Evolutionary conservation across 2,797 vertebrate genomes (phyloP), one percentile per base, ranked within the genome.

Genomic region (Jordanella pulchra): DNA sequence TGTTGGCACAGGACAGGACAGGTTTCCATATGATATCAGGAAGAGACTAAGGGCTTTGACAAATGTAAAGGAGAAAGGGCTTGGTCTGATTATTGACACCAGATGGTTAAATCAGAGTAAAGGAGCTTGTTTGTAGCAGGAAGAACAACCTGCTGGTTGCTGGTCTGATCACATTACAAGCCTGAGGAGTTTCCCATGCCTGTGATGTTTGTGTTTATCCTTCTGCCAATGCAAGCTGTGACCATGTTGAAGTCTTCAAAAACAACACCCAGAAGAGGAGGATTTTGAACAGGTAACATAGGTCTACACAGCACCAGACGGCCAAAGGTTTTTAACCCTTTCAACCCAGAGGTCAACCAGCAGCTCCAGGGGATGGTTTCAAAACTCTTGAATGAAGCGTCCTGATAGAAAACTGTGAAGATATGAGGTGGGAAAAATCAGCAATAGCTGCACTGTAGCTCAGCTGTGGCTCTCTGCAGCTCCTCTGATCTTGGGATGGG

Each of bases 131-230:
- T 39, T 69, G 67, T 69, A 69, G 55, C 67, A 47, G 54, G 54
- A 47, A 53, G 53, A 69, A 45, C 18, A 39, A 58, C 39, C 67
- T 58, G 25, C 67, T 69, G 51, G 67, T 27, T 25, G 67, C 44
- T 56, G 54, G 39, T 58, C 54, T 45, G 67, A 69, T 55, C 67
- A n/a, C 44, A 69, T 69, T 58, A 69, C 53, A 58, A 30, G 39
- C 67, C 67, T 69, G 11, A 55, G 67, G 54, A 69, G 54, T 45
- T 69, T 56, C 27, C 54, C 53, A 69, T 27, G 27, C 54, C 67
- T 45, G 21, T 45, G 53, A 47, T 69, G 67, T 69, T 56, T 56
- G 67, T 69, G 67, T 58, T 69, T 69, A 69, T 69, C 39, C 54
- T 45, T 53, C 30, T 4, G 6, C 12, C 14, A 58, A 6, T 10